Conservation (phyloP, 2,113 vertebrate species). For the Bungarus multicinctus region DNA sequence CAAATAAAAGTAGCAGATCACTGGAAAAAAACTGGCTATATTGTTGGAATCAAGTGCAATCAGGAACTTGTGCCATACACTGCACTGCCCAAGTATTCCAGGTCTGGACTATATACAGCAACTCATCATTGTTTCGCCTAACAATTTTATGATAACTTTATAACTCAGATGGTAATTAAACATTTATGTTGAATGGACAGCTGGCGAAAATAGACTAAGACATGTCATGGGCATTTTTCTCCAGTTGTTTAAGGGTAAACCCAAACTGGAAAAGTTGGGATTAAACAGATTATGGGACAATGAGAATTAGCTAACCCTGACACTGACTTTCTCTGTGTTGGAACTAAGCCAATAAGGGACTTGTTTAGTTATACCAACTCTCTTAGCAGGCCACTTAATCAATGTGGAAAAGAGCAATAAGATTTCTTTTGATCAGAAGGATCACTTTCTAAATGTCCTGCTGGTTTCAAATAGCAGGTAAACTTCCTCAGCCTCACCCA, state of each 20-base stretch:
- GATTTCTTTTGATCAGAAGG: neutral
- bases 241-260: neutral
- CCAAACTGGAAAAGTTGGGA: neutral
- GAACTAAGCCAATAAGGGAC: neutral
- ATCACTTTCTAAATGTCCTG: neutral
- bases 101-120: neutral
- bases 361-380: neutral
- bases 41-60: neutral
- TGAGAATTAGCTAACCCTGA: neutral
- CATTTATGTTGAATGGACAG: neutral
- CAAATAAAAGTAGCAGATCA: neutral
- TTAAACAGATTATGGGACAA: neutral
- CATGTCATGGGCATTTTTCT: neutral
- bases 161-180: neutral
- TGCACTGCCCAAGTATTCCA: neutral
- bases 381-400: neutral
- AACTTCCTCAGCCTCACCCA: neutral
- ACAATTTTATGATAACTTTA: neutral
- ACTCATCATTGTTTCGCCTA: neutral
- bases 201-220: neutral
- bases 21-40: neutral
- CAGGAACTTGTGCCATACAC: neutral
- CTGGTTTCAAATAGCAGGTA: conserved; percentile 24
- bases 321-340: neutral
- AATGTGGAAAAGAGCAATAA: neutral